Evolutionary conservation across 2,797 vertebrate species (phyloP).

Genomic region (Anabas testudineus): DNA sequence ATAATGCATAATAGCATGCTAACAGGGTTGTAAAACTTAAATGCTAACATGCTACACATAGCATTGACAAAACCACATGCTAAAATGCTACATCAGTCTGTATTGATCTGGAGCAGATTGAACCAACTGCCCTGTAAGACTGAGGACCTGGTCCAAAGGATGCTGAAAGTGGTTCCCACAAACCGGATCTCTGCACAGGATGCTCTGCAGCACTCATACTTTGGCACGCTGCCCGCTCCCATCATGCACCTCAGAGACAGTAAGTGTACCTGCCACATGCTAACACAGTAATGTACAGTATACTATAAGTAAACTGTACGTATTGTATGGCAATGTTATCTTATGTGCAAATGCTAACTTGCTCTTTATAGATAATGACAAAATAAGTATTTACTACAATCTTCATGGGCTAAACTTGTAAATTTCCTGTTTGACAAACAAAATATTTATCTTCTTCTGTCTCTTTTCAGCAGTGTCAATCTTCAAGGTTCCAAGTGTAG

Average conservation of each 20-base stretch:
- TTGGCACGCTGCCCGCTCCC: conserved; percentile 87
- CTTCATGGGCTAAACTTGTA: too few relatives aligned
- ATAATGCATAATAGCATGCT: not conserved
- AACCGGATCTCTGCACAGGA: conserved; percentile 85
- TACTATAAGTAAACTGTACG: not conserved
- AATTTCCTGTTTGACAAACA: too few relatives aligned
- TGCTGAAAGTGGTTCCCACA: conserved; percentile 84
- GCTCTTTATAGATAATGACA: too few relatives aligned
- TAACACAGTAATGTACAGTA: too few relatives aligned
- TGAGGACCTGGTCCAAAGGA: conserved; percentile 87
- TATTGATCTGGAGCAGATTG: conserved; percentile 77
- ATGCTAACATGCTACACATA: not conserved
- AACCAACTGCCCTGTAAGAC: conserved; percentile 85
- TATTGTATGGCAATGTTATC: too few relatives aligned
- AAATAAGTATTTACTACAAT: too few relatives aligned
- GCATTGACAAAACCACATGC: not conserved
- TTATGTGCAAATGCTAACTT: not conserved
- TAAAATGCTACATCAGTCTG: not conserved
- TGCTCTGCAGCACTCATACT: conserved; percentile 86
- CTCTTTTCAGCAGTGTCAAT: conserved; percentile 85
- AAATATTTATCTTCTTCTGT: not conserved
- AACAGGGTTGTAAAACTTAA: not conserved
- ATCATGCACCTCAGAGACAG: conserved; percentile 87
- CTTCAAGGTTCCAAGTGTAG: conserved; percentile 89
- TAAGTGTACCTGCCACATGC: conserved; percentile 81